Percentiles rank a stretch among this genome's conserved stretches.
Conservation (phyloP, 1,140 invertebrate species). For the Heliconius hermathena region DNA sequence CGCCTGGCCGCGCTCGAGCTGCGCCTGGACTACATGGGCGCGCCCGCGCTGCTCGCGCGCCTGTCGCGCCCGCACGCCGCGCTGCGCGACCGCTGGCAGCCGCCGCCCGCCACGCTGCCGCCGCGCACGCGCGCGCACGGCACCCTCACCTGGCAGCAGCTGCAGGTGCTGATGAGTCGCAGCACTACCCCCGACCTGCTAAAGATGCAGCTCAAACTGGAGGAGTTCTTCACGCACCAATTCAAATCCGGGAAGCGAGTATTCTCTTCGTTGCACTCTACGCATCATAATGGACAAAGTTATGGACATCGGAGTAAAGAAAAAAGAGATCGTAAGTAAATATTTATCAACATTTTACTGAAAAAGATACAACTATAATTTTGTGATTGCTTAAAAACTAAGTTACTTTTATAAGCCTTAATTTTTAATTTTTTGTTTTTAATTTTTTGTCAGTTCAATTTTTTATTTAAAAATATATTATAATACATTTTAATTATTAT, state of each 20-base stretch:
- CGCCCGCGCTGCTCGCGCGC: conserved; percentile 96
- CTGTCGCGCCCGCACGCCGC: conserved; percentile 96
- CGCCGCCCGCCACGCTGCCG: conserved; percentile 88
- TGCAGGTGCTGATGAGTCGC: conserved; percentile 97
- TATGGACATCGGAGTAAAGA: conserved; percentile 46
- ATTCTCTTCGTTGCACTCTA: conserved; percentile 88
- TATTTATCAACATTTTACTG: neutral
- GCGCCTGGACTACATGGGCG: conserved; percentile 97
- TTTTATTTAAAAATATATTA: neutral
- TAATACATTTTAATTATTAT: too few species aligned
- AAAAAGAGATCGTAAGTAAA: conserved; percentile 79
- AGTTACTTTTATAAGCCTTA: too few species aligned
- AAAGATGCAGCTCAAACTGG: conserved; percentile 97
- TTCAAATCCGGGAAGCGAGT: conserved; percentile 96
- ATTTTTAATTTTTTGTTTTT: too few species aligned
- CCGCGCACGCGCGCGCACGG: conserved; percentile 91
- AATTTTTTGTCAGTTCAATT: neutral
- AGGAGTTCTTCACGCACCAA: conserved; percentile 98
- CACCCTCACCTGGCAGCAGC: conserved; percentile 95
- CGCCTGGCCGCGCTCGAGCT: conserved; percentile 93
- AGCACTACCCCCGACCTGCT: conserved; percentile 97
- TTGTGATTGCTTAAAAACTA: too few species aligned
- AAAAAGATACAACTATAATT: too few species aligned
- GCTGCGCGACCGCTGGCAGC: conserved; percentile 96
- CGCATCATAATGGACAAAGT: conserved; percentile 24